Evolutionary conservation across 2,888 invertebrate genomes (phyloP).

Genomic region (Ectemnius continuus): DNA sequence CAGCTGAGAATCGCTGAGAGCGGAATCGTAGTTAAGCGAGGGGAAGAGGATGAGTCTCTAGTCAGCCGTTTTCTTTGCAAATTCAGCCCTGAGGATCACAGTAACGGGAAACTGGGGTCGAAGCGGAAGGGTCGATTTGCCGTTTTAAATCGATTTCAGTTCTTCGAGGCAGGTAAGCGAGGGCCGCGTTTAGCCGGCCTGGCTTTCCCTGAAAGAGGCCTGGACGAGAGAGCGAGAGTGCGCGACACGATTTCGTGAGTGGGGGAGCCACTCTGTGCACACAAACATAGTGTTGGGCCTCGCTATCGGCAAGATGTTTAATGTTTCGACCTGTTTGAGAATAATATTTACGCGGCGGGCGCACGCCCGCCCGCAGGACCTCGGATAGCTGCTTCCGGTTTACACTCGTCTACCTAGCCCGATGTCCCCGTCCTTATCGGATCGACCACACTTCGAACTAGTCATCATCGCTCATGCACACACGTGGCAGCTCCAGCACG

Average conservation of each 20-base stretch:
- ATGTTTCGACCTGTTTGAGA: conserved; percentile 71
- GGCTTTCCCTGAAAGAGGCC: conserved; percentile 9
- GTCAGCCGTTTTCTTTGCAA: conserved; percentile 75
- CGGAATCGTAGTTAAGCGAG: conserved; percentile 47
- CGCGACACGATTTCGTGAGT: background rate
- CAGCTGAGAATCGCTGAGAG: conserved; percentile 49
- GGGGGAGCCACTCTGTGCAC: conserved; percentile 38
- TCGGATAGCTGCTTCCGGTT: conserved; percentile 63
- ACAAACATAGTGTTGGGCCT: conserved; percentile 58
- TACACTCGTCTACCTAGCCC: conserved; percentile 36
- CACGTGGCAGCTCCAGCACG: conserved; percentile 26
- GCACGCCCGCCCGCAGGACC: conserved; percentile 52
- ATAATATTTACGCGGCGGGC: conserved; percentile 69
- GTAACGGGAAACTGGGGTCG: conserved; percentile 18
- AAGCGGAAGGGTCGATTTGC: conserved; percentile 52
- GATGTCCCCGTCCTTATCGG: conserved; percentile 50
- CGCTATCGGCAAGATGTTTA: conserved; percentile 71
- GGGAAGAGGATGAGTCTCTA: conserved; percentile 64
- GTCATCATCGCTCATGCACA: conserved; percentile 42
- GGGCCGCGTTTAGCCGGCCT: conserved; percentile 33
- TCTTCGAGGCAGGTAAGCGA: conserved; percentile 71
- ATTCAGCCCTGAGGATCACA: conserved; percentile 62
- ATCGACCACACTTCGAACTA: conserved; percentile 53
- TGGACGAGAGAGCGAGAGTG: conserved; percentile 23
- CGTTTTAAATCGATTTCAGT: conserved; percentile 75